phyloP scores from a whole-genome alignment of 2,113 vertebrate genomes.

The Myocastor coypus region DNA sequence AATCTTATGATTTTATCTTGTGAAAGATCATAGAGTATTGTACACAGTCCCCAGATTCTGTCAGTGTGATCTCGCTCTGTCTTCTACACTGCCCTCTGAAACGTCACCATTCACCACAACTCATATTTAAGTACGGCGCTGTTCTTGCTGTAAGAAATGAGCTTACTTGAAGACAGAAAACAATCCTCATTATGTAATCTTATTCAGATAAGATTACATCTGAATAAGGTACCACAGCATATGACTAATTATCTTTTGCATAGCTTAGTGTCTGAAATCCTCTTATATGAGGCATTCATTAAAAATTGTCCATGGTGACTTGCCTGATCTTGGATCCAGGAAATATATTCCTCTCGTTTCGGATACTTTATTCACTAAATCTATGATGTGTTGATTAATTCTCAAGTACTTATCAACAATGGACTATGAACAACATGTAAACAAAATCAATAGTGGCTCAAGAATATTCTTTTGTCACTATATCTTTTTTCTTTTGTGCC shows the following conservation, averaged over 20 bases:
- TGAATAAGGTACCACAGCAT: not conserved
- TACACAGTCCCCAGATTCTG: not conserved
- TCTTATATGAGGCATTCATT: constrained; percentile 54
- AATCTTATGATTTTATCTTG: not conserved
- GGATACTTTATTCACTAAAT: constrained; percentile 60
- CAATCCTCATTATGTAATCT: not conserved
- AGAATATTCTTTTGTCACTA: not conserved
- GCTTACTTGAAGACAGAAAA: not conserved
- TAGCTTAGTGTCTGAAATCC: constrained; percentile 58
- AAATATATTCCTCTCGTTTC: constrained; percentile 59
- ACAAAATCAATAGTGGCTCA: constrained; percentile 34
- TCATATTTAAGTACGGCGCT: not conserved
- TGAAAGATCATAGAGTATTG: not conserved
- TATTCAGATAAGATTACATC: no score
- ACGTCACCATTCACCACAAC: not conserved
- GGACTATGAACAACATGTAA: constrained; percentile 11
- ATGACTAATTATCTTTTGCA: constrained; percentile 1
- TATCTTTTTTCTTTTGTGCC: not conserved
- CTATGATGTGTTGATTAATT: constrained; percentile 56
- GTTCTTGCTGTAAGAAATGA: not conserved
- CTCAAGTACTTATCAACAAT: not conserved
- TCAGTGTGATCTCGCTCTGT: not conserved
- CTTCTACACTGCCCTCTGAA: not conserved
- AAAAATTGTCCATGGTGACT: constrained; percentile 70
- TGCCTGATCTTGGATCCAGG: constrained; percentile 37